phyloP scores from a whole-genome alignment of 2,797 vertebrate species.

The Sarcoramphus papa region DNA sequence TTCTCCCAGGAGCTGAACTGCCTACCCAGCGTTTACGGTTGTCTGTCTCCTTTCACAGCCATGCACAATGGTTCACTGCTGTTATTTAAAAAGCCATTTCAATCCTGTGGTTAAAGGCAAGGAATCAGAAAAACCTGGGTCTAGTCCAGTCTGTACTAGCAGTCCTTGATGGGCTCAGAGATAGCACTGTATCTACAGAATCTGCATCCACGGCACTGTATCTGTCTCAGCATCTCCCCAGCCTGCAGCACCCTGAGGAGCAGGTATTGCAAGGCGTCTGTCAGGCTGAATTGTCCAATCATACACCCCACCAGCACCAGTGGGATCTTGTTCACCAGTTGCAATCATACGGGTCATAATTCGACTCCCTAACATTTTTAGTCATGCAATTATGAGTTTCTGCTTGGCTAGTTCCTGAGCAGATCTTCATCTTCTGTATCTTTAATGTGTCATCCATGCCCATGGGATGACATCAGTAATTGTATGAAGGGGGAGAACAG shows the following conservation, averaged over 20 bases:
- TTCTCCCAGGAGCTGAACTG: not conserved
- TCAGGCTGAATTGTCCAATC: not conserved
- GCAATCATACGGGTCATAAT: not conserved
- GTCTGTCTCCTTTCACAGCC: conserved; percentile 19
- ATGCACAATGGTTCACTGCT: not conserved
- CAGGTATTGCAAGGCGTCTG: not conserved
- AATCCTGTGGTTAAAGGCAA: conserved; percentile 3
- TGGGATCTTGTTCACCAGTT: not conserved
- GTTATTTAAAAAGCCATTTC: conserved; percentile 22
- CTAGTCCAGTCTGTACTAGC: not conserved
- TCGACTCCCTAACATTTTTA: not conserved
- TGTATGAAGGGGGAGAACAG: not conserved
- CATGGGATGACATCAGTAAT: not conserved
- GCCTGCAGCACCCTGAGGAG: not conserved
- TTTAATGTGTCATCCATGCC: not conserved
- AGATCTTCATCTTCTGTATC: not conserved
- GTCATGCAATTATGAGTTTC: not conserved
- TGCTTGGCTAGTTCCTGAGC: not conserved
- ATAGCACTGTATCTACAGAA: not conserved
- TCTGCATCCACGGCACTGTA: not conserved
- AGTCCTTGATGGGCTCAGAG: not conserved
- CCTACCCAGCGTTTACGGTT: not conserved
- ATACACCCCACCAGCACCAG: not conserved
- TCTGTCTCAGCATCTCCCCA: not conserved
- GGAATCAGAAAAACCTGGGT: not conserved